phyloP scores from a whole-genome alignment of 2,888 invertebrate species.

The Agrochola macilenta region DNA sequence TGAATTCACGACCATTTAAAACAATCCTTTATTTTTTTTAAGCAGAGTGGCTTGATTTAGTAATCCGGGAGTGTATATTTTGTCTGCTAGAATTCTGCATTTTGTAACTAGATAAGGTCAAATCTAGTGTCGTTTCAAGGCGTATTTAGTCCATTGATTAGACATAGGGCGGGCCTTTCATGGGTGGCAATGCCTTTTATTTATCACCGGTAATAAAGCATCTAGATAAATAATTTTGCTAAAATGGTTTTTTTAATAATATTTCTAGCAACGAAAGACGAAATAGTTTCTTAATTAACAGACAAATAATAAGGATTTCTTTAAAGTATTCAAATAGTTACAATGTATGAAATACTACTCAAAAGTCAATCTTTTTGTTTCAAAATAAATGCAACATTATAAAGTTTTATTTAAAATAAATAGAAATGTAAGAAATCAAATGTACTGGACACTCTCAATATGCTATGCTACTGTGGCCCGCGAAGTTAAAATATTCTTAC shows the following conservation, averaged over 20 bases:
- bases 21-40: background rate
- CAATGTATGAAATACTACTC: constrained; percentile 33
- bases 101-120: constrained; percentile 4
- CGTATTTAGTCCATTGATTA: background rate
- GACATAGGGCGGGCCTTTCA: background rate
- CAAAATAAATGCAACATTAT: background rate
- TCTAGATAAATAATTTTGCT: background rate
- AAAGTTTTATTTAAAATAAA: too few species aligned
- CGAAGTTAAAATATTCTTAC: too few species aligned
- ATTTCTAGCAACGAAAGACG: background rate
- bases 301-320: constrained; percentile 14
- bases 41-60: background rate
- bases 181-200: background rate
- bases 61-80: background rate
- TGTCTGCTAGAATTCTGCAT: background rate
- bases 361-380: background rate
- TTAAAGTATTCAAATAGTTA: constrained; percentile 1
- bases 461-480: background rate
- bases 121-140: background rate
- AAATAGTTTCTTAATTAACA: background rate
- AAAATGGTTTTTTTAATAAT: background rate
- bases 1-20: background rate
- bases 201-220: constrained; percentile 1
- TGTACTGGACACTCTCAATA: background rate
- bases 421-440: too few species aligned